These are phyloP conservation scores for Catocala fraxini DNA, from an alignment of 2,888 invertebrate genomes.

Conservation along the genomic window DNA sequence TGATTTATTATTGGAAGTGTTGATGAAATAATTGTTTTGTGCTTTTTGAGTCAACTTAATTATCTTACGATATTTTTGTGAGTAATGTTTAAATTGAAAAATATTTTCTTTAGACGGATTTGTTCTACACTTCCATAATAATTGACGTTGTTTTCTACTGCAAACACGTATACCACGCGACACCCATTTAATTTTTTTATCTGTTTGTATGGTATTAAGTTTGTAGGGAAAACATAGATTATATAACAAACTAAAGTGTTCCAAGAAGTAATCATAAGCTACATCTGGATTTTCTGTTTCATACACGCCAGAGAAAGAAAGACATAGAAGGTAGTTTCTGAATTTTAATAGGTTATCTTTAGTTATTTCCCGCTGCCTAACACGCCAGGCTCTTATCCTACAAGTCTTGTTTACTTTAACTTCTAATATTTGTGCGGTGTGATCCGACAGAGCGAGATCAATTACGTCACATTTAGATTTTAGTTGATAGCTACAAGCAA, in stretches of 20 bases:
- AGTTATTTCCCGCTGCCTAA: slow-evolving; percentile 7
- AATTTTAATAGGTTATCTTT: neutral
- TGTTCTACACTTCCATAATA: neutral
- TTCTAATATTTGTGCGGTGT: slow-evolving; percentile 7
- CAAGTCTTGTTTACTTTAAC: too few relatives aligned
- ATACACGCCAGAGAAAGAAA: too few relatives aligned
- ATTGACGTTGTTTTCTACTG: too few relatives aligned
- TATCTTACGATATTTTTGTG: slow-evolving; percentile 5
- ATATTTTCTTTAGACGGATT: slow-evolving; percentile 3
- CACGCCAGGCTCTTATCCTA: slow-evolving; percentile 10
- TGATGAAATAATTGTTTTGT: slow-evolving; percentile 1
- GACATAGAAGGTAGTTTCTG: too few relatives aligned
- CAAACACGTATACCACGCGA: too few relatives aligned
- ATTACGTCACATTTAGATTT: neutral
- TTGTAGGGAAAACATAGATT: too few relatives aligned
- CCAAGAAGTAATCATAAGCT: too few relatives aligned
- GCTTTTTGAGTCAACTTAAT: slow-evolving; percentile 8
- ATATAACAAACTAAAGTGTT: too few relatives aligned
- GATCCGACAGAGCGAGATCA: slow-evolving; percentile 9
- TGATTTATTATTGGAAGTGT: slow-evolving; percentile 18
- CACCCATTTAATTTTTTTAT: too few relatives aligned
- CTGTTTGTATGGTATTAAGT: too few relatives aligned
- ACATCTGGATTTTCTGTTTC: too few relatives aligned
- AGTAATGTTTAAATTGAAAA: slow-evolving; percentile 5
- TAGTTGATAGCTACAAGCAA: too few relatives aligned